Evolutionary conservation across 2,797 vertebrate species (phyloP).

Genomic region (Liparis tanakae): DNA sequence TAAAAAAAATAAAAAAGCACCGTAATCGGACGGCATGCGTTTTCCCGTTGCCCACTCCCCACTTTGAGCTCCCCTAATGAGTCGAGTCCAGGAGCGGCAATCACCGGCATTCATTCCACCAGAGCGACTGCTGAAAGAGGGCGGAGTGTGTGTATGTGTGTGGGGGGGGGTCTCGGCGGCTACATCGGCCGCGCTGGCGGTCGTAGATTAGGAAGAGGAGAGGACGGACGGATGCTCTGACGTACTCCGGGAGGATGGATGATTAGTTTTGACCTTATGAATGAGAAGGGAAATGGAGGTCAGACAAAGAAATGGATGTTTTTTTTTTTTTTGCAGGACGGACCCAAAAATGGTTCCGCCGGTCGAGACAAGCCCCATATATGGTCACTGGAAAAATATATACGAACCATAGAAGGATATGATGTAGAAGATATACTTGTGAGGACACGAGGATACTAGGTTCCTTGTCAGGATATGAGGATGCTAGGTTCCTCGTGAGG

Average conservation of each 20-base stretch:
- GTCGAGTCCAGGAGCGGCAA: slow-evolving; percentile 64
- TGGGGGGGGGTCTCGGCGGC: slow-evolving; percentile 22
- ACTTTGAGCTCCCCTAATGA: slow-evolving; percentile 59
- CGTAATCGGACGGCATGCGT: slow-evolving; percentile 21
- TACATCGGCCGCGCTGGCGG: slow-evolving; percentile 54
- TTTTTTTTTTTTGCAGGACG: slow-evolving; percentile 29
- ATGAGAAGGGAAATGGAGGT: slow-evolving; percentile 63
- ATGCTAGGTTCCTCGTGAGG: too few species aligned
- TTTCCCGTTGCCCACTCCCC: slow-evolving; percentile 35
- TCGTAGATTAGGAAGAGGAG: slow-evolving; percentile 44
- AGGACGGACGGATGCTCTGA: slow-evolving; percentile 53
- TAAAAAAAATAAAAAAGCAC: neutral
- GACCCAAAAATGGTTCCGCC: neutral
- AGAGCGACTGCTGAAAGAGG: slow-evolving; percentile 55
- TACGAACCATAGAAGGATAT: neutral
- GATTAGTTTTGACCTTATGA: slow-evolving; percentile 67
- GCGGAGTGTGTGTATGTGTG: too few species aligned
- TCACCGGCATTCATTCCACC: slow-evolving; percentile 66
- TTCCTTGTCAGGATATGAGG: too few species aligned
- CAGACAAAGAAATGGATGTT: slow-evolving; percentile 41
- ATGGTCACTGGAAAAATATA: slow-evolving; percentile 1
- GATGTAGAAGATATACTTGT: neutral
- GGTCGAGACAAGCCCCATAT: slow-evolving; percentile 11
- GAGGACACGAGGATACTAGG: neutral
- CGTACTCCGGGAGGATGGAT: slow-evolving; percentile 41